Evolutionary conservation across 2,113 vertebrate genomes (phyloP).

Genomic region (Cheirogaleus medius): DNA sequence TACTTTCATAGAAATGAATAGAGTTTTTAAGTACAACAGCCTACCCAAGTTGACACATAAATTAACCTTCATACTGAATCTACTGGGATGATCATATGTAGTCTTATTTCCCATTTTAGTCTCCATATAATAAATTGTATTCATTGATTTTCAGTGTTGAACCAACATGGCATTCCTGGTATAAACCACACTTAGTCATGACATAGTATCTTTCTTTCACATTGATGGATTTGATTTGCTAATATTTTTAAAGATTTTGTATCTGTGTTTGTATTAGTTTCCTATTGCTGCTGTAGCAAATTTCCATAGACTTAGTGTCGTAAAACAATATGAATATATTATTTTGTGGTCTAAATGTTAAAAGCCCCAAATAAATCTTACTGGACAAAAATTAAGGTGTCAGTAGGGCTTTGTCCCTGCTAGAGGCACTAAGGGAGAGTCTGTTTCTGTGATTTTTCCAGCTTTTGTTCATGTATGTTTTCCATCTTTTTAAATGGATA

Average conservation of each 20-base stretch:
- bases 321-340: neutral
- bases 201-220: neutral
- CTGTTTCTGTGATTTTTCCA: neutral
- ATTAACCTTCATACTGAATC: neutral
- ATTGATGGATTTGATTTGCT: neutral
- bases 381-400: neutral
- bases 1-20: neutral
- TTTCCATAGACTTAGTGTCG: neutral
- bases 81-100: neutral
- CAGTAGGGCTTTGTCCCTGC: neutral
- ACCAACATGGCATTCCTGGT: neutral
- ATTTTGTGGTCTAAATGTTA: neutral
- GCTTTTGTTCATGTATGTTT: neutral
- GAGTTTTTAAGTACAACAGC: neutral
- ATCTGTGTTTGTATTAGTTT: neutral
- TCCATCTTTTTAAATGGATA: neutral
- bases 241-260: neutral
- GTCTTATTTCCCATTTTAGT: neutral
- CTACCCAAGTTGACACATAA: neutral
- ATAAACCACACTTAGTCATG: neutral
- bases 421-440: fast-evolving
- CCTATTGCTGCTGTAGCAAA: neutral
- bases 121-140: neutral
- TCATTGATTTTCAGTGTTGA: neutral
- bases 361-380: neutral